These are phyloP conservation scores for Halichondria panicea DNA, from an alignment of 37 sponge, comb jelly and placozoan genomes.

Conservation along the genomic window DNA sequence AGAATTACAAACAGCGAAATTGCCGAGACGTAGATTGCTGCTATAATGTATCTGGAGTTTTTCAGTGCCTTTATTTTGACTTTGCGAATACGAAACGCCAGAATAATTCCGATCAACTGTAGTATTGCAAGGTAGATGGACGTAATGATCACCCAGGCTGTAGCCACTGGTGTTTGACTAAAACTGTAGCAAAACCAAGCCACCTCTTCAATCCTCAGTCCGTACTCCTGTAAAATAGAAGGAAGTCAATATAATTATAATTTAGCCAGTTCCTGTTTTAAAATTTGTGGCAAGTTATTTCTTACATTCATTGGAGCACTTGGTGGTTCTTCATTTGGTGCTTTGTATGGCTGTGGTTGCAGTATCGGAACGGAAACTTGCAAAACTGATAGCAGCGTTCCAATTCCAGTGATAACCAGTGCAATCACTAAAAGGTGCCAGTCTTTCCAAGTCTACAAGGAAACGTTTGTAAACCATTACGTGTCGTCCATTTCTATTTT, in stretches of 20 bases:
- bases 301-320: not conserved
- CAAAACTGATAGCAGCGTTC: too few relatives aligned
- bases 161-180: too few relatives aligned
- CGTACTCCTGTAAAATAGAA: slow-evolving; percentile 4
- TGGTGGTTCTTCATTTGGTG: not conserved
- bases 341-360: too few relatives aligned
- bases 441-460: too few relatives aligned
- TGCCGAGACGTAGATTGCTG: slow-evolving; percentile 37
- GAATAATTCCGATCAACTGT: slow-evolving; percentile 27
- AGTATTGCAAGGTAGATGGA: slow-evolving; percentile 16
- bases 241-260: too few relatives aligned
- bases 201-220: not conserved
- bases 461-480: too few relatives aligned
- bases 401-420: not conserved
- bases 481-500: too few relatives aligned
- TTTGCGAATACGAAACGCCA: slow-evolving; percentile 40
- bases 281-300: too few relatives aligned
- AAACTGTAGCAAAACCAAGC: slow-evolving; percentile 17
- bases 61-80: slow-evolving; percentile 42
- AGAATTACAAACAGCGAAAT: slow-evolving; percentile 11
- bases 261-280: too few relatives aligned
- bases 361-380: too few relatives aligned
- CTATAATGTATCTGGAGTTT: slow-evolving; percentile 43
- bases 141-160: too few relatives aligned
- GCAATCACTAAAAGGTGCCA: not conserved